Base-by-base conservation (phyloP, 2,888 invertebrate species). In the Pachliopta kotzebuea region DNA sequence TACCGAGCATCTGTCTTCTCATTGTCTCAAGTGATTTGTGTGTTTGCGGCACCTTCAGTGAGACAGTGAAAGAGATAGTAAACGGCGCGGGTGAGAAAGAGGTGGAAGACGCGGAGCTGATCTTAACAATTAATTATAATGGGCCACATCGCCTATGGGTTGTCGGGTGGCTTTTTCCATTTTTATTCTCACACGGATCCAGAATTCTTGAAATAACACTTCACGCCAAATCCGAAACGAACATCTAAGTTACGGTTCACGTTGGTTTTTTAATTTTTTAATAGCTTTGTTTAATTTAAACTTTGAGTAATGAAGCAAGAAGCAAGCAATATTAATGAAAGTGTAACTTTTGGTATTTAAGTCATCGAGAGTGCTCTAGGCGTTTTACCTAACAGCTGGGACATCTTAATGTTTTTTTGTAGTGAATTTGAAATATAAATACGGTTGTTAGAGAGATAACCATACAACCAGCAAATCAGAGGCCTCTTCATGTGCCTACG, bases 11-110 rank as follows among this genome's bases (percentile, higher is more conserved):
- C 81, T 78, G 79, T 82, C 85, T 76, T 78, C 78, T 80, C 82
- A 86, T 86, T 87, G 86, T 87, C 80, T 78, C 75, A 67, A 69
- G 82, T 86, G 86, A 86, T 87, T 86, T 86, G 86, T 84, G 82
- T 76, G 72, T 72, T 75, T 74, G 75, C 75, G 65, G 69, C 73
- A 70, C 68, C 67, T 66, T 65, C 68, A 69, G 62, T 29, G 70
- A 68, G 69, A 73, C 69, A 67, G 70, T 68, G 77, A 85, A 66
- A 61, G 50, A 69, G 49, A 73, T 75, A 82, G 53, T 55, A 3
- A 54, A 63, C 31, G 8, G 8, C 21, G 29, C 29, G 55, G 8
- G 67, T 60, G 18, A 71, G 76, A 84, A 49, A 70, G 73, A 66
- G 85, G 81, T 53, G 66, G 62, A 59, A 60, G 23, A 61, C 54